Percentiles rank a stretch among this genome's conserved stretches.
Evolutionary conservation across 2,888 invertebrate genomes (phyloP).

Genomic region (Luffia ferchaultella): DNA sequence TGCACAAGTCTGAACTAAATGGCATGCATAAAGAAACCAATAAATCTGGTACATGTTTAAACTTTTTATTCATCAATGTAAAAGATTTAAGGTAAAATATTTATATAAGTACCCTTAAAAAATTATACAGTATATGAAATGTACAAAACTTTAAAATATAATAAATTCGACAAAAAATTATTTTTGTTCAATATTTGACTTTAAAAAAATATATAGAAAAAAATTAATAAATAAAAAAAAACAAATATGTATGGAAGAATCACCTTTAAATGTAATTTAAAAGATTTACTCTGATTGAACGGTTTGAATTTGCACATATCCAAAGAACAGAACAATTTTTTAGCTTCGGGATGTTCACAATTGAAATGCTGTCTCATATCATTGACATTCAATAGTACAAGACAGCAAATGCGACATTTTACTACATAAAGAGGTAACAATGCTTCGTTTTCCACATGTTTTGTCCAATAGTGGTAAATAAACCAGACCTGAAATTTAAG

Average conservation of each 20-base stretch:
- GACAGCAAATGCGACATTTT: constrained; percentile 46
- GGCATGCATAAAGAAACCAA: too few species aligned
- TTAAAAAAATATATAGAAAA: too few species aligned
- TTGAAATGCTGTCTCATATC: constrained; percentile 45
- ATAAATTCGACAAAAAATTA: too few species aligned
- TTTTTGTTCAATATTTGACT: too few species aligned
- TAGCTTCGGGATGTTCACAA: constrained; percentile 37
- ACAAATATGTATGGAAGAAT: too few species aligned
- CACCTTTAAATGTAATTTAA: constrained; percentile 52
- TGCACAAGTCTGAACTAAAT: too few species aligned
- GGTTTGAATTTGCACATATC: constrained; percentile 45
- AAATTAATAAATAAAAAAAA: too few species aligned
- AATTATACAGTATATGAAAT: background rate
- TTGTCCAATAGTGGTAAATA: constrained; percentile 38
- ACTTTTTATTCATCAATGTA: background rate
- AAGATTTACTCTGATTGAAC: constrained; percentile 46
- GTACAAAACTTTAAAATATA: too few species aligned
- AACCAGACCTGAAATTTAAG: constrained; percentile 42
- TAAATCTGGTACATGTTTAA: too few species aligned
- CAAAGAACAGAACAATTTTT: constrained; percentile 44
- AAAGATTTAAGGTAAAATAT: background rate
- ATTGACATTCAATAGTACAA: constrained; percentile 32
- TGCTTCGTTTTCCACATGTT: constrained; percentile 24
- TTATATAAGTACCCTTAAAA: background rate
- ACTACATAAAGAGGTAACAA: constrained; percentile 27